Evolutionary conservation across 2,797 vertebrate species (phyloP), one percentile per base, ranked within the genome.

Genomic region (Rhinogobio ventralis): DNA sequence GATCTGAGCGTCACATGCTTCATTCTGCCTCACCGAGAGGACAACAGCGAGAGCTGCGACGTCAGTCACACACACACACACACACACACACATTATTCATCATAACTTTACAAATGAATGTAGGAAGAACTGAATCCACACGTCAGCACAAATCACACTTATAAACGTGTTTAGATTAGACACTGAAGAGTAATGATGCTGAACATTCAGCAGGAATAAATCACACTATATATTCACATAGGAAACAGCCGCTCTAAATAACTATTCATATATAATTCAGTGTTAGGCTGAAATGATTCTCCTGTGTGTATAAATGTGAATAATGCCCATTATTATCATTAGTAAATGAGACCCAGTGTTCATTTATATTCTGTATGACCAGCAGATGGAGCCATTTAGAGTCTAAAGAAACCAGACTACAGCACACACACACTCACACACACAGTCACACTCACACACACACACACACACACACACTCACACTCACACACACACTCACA

Each of bases 1-100:
- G 92, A 92, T 0, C 95, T 98, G 7, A 92, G 91, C 0, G 95
- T 96, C 19, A 93, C 97, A 17, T 95, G 97, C 0, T 98, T 98
- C 89, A 93, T 98, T 73, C 93, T 99, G 5, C 97, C 97, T 0
- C 96, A 99, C 89, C 89, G 96, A 14, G 88, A 93, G 0, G 96
- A 98, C 92, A 99, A 98, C 17, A 95, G 94, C 0, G 98, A 99
- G 90, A 96, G 94, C 86, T 99, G 98, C 90, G 96, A 94, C 1
- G 98, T 99, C 91, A 99, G 87, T 87, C 7, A 33, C 57, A 62
- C 60, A 66, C 60, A 49, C 33, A 53, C 36, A 60, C 77, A 33
- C 57, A 25, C 66, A 20, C 76, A 45, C 64, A 45, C 66, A 36
- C 5, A 5, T 46, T 14, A 46, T 46, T 15, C 45, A 46, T 49